Percentiles rank a stretch among this genome's conserved stretches.
Evolutionary conservation across 2,888 invertebrate species (phyloP).

Genomic region (Metopia argyrocephala): DNA sequence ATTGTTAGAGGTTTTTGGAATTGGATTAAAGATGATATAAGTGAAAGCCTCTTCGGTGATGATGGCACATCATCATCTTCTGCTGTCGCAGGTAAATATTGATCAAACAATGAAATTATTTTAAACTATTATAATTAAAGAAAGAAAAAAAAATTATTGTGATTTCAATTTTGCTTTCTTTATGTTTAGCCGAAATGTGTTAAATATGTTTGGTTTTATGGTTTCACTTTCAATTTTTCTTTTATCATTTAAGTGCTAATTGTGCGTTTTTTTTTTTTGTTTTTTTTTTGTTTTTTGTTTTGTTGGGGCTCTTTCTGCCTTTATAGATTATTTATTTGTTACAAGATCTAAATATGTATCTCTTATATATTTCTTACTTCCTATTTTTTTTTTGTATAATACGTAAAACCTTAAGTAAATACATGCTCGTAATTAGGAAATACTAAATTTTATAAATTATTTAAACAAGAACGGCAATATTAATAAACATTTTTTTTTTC

Average conservation of each 20-base stretch:
- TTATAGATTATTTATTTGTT: no score
- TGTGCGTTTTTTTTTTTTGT: not conserved
- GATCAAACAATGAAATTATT: slow-evolving; percentile 4
- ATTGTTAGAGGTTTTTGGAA: slow-evolving; percentile 73
- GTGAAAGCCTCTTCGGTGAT: slow-evolving; percentile 72
- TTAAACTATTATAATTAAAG: slow-evolving; percentile 15
- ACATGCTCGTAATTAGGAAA: no score
- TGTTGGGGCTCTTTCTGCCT: no score
- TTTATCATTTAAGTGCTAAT: slow-evolving; percentile 35
- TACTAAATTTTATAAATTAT: no score
- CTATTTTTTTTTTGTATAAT: no score
- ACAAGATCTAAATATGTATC: no score
- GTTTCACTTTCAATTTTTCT: slow-evolving; percentile 46
- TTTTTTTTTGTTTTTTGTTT: no score
- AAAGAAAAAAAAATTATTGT: not conserved
- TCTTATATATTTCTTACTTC: no score
- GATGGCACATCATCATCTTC: slow-evolving; percentile 42
- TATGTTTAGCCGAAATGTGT: not conserved
- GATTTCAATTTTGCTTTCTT: not conserved
- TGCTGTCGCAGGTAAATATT: slow-evolving; percentile 49
- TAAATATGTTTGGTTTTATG: slow-evolving; percentile 1
- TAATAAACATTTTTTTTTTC: no score
- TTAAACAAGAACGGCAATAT: no score
- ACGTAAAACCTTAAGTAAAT: no score
- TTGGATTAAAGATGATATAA: slow-evolving; percentile 74